Evolutionary conservation across 2,888 invertebrate genomes (phyloP), one percentile per base, ranked within the genome.

Genomic region (Lottia scabra): DNA sequence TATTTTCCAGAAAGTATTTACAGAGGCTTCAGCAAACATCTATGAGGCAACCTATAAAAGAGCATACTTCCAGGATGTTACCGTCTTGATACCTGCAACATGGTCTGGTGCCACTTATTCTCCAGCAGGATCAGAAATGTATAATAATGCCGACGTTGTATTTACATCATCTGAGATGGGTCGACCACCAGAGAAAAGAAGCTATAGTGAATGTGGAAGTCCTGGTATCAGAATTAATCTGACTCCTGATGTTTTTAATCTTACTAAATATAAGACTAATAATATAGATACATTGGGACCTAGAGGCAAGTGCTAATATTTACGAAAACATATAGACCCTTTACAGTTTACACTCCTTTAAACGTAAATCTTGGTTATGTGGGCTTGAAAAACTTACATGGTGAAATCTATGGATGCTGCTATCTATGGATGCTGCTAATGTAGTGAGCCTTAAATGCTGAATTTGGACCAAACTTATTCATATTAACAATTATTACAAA

Each of bases 61-160:
- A n/a, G 83, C 83, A 0, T 84, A 91, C 83, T 91, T 93, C 82
- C 90, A 92, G 73, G 91, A 92, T 64, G 91, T 93, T 75, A 92
- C 91, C 70, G 92, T 93, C 67, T 88, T 93, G 74, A 90, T 93
- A 69, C 93, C 93, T 4, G 84, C 90, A 27, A 90, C 91, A 26
- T 93, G 93, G 93, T 46, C 75, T 23, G 46, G 10, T 38, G 38
- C 30, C 27, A 16, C 70, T 15, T 77, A 76, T 72, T 48, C 26
- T 8, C 63, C 66, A 6, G 74, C 77, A 10, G 71, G 75, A 5
- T 70, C 76, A 15, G 74, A 80, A 30, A 67, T 74, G 13, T 72
- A 80, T 68, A 74, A 71, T 63, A 83, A 89, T 46, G 90, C 92
- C n/a, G 92, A 93, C 82, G 88, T 93, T 64, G 85, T 91, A 30